phyloP scores from a whole-genome alignment of 1,140 invertebrate genomes.

The Oppia nitens region DNA sequence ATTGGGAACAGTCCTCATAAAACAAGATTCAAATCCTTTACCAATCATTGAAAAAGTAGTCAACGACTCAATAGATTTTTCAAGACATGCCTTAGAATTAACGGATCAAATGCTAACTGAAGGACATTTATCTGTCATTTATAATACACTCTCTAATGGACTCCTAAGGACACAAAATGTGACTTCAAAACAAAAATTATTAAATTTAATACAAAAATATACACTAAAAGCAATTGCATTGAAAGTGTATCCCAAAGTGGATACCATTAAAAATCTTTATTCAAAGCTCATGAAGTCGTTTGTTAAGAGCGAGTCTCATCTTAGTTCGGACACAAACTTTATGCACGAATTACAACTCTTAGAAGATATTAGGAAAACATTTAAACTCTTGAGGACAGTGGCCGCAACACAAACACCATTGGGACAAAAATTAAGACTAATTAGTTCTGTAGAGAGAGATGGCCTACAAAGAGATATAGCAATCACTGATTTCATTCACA shows the following conservation, averaged over 20 bases:
- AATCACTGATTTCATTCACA: slow-evolving; percentile 5
- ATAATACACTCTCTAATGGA: neutral
- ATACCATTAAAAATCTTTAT: slow-evolving; percentile 2
- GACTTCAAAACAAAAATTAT: neutral
- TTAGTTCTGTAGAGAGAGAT: neutral
- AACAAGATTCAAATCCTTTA: neutral
- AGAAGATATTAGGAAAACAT: slow-evolving; percentile 4
- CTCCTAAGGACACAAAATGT: slow-evolving; percentile 6
- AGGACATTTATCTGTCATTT: slow-evolving; percentile 11
- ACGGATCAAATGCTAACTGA: slow-evolving; percentile 2
- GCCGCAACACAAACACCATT: slow-evolving; percentile 10
- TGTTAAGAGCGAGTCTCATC: neutral
- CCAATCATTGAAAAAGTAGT: neutral
- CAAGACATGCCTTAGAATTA: neutral
- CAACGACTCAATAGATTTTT: slow-evolving; percentile 12
- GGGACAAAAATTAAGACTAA: slow-evolving; percentile 1
- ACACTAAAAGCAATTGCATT: slow-evolving; percentile 9
- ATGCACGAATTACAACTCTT: neutral
- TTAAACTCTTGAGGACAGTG: neutral
- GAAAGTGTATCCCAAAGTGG: slow-evolving; percentile 1
- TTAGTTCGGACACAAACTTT: neutral
- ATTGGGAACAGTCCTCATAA: neutral
- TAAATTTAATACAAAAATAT: slow-evolving; percentile 2
- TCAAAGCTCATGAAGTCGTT: slow-evolving; percentile 11
- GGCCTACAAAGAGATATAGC: neutral